phyloP scores from a whole-genome alignment of 2,888 invertebrate genomes.

The Ophraella communa region DNA sequence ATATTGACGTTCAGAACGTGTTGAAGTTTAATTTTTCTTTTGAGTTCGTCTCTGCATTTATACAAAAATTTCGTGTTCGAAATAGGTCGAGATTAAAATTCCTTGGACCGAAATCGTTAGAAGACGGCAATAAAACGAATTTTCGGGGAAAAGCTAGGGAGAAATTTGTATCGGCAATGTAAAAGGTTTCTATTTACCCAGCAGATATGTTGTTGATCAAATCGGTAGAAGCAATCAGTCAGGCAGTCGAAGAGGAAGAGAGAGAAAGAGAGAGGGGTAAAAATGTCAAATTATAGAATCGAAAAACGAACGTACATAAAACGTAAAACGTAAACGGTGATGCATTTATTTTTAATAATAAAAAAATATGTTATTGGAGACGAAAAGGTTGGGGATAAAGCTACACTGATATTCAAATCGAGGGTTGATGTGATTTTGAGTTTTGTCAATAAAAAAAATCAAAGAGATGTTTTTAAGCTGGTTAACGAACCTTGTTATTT shows the following conservation, averaged over 20 bases:
- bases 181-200: conserved; percentile 54
- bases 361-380: background rate
- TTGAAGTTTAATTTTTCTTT: background rate
- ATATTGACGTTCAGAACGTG: no score
- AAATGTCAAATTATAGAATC: conserved; percentile 24
- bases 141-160: conserved; percentile 24
- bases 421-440: background rate
- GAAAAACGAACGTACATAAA: conserved; percentile 21
- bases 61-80: conserved; percentile 3
- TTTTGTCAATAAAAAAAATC: background rate
- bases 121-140: conserved; percentile 26
- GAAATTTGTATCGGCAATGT: conserved; percentile 29
- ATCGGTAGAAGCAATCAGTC: conserved; percentile 57
- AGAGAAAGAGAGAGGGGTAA: conserved; percentile 8
- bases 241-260: no score
- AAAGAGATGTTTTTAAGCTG: no score
- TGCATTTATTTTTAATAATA: conserved; percentile 16
- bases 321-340: conserved; percentile 12
- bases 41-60: background rate
- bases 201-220: conserved; percentile 57
- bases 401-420: background rate
- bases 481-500: no score
- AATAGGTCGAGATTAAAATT: conserved; percentile 26
- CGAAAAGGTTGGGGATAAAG: background rate
- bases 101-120: conserved; percentile 23